Conservation (phyloP, 2,113 vertebrate genomes). For the Phyllopteryx taeniolatus region DNA sequence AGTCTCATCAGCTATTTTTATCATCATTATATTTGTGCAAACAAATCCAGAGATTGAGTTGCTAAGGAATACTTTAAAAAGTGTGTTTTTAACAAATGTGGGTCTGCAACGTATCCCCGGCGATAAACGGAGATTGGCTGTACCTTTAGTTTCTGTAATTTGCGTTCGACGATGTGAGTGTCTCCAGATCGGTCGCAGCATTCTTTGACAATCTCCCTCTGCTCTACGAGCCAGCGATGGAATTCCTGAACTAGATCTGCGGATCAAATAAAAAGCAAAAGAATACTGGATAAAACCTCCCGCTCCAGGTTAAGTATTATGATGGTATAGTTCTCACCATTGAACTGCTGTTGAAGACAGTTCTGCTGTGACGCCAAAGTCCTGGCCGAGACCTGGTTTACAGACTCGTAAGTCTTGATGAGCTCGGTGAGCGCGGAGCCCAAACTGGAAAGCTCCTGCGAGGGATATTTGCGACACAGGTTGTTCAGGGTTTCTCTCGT, state of each 20-base stretch:
- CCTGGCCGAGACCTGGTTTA: conserved; percentile 82
- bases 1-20: too few species aligned
- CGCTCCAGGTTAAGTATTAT: not conserved
- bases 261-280: not conserved
- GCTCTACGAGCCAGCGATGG: conserved; percentile 85
- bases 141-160: conserved; percentile 89
- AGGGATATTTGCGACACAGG: conserved; percentile 89
- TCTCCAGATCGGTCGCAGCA: conserved; percentile 87
- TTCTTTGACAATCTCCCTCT: conserved; percentile 82
- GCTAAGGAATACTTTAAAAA: too few species aligned
- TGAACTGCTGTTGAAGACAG: conserved; percentile 86
- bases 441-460: conserved; percentile 81
- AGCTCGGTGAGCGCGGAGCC: conserved; percentile 82
- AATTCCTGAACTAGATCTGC: conserved; percentile 88
- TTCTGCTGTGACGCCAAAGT: conserved; percentile 82
- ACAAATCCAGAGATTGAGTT: too few species aligned
- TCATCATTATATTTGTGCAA: too few species aligned
- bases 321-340: conserved; percentile 69
- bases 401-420: conserved; percentile 87
- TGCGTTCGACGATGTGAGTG: conserved; percentile 83
- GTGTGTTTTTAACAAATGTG: too few species aligned
- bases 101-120: too few species aligned
- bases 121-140: too few species aligned
- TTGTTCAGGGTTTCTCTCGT: conserved; percentile 86
- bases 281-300: not conserved